Conservation (phyloP, 1,140 invertebrate genomes). For the Drosophila triauraria region DNA sequence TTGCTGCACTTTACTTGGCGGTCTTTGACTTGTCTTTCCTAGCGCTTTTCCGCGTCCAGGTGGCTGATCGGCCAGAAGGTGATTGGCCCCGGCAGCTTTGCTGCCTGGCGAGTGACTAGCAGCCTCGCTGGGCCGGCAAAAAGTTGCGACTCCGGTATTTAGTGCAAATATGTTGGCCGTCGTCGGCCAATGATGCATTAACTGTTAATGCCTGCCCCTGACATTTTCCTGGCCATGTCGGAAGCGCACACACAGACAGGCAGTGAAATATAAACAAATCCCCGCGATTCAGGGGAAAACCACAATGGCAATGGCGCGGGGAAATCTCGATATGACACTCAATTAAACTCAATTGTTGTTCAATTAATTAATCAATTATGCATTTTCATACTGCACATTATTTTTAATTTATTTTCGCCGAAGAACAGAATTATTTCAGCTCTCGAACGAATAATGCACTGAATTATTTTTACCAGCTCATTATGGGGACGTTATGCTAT, state of each 20-base stretch:
- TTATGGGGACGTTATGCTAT: not conserved
- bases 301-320: slow-evolving; percentile 11
- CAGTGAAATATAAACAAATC: slow-evolving; percentile 19
- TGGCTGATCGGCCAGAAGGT: slow-evolving; percentile 53
- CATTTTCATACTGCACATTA: slow-evolving; percentile 46
- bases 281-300: slow-evolving; percentile 7
- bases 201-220: slow-evolving; percentile 59
- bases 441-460: slow-evolving; percentile 3
- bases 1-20: slow-evolving; percentile 38
- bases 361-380: slow-evolving; percentile 80
- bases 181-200: slow-evolving; percentile 34
- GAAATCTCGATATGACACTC: slow-evolving; percentile 57
- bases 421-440: slow-evolving; percentile 15
- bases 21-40: slow-evolving; percentile 63
- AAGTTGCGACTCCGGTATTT: slow-evolving; percentile 59
- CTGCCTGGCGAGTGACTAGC: slow-evolving; percentile 36
- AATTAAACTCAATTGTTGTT: slow-evolving; percentile 77
- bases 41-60: slow-evolving; percentile 59
- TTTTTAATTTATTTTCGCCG: slow-evolving; percentile 15
- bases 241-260: slow-evolving; percentile 29
- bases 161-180: slow-evolving; percentile 50
- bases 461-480: not conserved
- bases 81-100: slow-evolving; percentile 58
- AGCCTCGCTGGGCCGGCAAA: slow-evolving; percentile 39
- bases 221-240: slow-evolving; percentile 48